phyloP scores from a whole-genome alignment of 2,888 invertebrate species.

The Anarsia innoxiella region DNA sequence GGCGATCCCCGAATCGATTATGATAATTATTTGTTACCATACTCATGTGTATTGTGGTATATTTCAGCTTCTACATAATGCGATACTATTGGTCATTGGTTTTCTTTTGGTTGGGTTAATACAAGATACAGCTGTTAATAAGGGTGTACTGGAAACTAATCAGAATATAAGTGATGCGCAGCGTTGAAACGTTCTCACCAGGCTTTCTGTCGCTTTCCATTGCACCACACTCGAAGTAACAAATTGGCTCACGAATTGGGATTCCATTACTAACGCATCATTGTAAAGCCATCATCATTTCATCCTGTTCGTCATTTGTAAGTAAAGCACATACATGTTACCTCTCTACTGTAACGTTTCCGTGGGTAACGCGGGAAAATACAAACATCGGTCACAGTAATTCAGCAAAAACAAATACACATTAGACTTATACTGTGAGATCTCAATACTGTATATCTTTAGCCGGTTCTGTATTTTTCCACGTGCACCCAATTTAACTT shows the following conservation, averaged over 20 bases:
- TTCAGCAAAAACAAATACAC: too few species aligned
- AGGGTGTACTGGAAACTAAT: constrained; percentile 73
- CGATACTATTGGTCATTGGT: constrained; percentile 71
- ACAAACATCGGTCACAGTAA: too few species aligned
- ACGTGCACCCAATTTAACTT: constrained; percentile 1
- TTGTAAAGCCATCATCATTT: constrained; percentile 66
- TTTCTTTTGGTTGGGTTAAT: constrained; percentile 76
- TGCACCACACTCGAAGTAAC: constrained; percentile 70
- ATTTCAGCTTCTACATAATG: constrained; percentile 74
- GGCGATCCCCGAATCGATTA: constrained; percentile 36
- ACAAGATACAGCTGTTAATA: constrained; percentile 74
- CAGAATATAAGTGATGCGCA: constrained; percentile 54
- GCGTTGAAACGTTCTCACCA: constrained; percentile 51
- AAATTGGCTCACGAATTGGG: constrained; percentile 73
- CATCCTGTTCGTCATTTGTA: constrained; percentile 67
- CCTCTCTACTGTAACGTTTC: constrained; percentile 34
- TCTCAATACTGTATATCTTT: too few species aligned
- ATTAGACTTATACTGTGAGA: too few species aligned
- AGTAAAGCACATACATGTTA: constrained; percentile 60
- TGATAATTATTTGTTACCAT: constrained; percentile 14
- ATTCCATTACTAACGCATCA: constrained; percentile 74
- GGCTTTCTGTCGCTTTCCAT: constrained; percentile 74
- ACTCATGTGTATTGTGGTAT: constrained; percentile 68
- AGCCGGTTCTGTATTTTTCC: too few species aligned
- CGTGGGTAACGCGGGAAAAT: constrained; percentile 33